Evolutionary conservation across 2,797 vertebrate genomes (phyloP).

Genomic region (Yasuhikotakia modesta): DNA sequence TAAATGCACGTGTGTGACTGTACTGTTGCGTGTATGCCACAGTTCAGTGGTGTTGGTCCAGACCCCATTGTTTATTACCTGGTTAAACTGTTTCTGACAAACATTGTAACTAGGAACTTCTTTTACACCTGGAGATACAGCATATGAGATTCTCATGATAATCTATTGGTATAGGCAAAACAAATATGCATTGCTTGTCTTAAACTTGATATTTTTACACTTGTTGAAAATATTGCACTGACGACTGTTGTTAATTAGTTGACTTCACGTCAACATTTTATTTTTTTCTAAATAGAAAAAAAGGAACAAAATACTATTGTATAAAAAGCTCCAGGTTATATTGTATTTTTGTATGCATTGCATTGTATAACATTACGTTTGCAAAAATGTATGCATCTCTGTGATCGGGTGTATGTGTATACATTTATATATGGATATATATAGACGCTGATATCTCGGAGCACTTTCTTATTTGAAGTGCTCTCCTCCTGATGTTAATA

Average conservation of each 20-base stretch:
- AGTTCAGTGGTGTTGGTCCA: constrained; percentile 13
- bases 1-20: constrained; percentile 58
- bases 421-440: constrained; percentile 53
- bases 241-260: constrained; percentile 82
- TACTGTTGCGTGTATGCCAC: constrained; percentile 49
- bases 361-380: constrained; percentile 78
- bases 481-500: constrained; percentile 76
- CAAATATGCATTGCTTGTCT: constrained; percentile 83
- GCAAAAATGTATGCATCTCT: constrained; percentile 79
- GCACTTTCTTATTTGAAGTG: constrained; percentile 83
- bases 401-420: constrained; percentile 73
- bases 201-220: constrained; percentile 80
- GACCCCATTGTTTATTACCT: constrained; percentile 35
- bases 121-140: constrained; percentile 66
- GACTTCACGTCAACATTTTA: constrained; percentile 76
- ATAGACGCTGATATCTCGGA: constrained; percentile 70
- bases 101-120: constrained; percentile 59
- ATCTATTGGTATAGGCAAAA: constrained; percentile 65
- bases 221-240: constrained; percentile 87
- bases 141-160: constrained; percentile 62
- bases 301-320: constrained; percentile 79
- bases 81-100: constrained; percentile 30
- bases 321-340: constrained; percentile 81
- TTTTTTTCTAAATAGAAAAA: constrained; percentile 80
- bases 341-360: constrained; percentile 77